Conservation (phyloP, 1,140 invertebrate genomes). For the Rhagoletis zephyria region DNA sequence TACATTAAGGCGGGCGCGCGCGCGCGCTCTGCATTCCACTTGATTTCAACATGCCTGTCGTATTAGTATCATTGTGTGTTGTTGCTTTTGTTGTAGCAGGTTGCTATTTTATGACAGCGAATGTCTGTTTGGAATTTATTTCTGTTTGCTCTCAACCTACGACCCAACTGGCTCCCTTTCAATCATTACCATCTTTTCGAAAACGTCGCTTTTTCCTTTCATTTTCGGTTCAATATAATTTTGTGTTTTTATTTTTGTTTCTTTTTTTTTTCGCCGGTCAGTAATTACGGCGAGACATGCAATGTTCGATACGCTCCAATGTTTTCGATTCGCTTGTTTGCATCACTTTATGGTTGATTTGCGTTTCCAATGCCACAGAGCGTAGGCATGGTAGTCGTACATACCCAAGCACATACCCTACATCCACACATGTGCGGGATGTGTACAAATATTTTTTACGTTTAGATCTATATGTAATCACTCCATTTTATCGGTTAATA, state of each 20-base stretch:
- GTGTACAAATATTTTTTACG: neutral
- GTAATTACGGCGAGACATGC: conserved; percentile 44
- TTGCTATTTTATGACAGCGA: neutral
- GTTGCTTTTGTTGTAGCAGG: neutral
- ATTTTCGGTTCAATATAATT: neutral
- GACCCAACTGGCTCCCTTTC: neutral
- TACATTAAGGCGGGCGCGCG: neutral
- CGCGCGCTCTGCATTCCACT: neutral
- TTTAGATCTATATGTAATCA: neutral
- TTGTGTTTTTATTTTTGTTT: neutral
- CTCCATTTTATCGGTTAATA: conserved; percentile 41
- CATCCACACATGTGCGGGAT: neutral
- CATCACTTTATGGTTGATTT: conserved; percentile 24
- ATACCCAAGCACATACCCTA: neutral
- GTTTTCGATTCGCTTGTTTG: conserved; percentile 17
- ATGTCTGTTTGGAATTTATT: conserved; percentile 26
- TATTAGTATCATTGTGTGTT: conserved; percentile 4
- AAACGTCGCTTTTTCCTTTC: neutral
- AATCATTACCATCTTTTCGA: neutral
- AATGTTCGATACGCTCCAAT: conserved; percentile 33
- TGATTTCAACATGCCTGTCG: neutral
- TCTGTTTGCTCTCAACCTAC: neutral
- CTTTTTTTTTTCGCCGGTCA: neutral
- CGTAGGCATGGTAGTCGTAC: no score
- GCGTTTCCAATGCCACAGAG: neutral